phyloP scores from a whole-genome alignment of 2,888 invertebrate species.

The Eristalinus aeneus region DNA sequence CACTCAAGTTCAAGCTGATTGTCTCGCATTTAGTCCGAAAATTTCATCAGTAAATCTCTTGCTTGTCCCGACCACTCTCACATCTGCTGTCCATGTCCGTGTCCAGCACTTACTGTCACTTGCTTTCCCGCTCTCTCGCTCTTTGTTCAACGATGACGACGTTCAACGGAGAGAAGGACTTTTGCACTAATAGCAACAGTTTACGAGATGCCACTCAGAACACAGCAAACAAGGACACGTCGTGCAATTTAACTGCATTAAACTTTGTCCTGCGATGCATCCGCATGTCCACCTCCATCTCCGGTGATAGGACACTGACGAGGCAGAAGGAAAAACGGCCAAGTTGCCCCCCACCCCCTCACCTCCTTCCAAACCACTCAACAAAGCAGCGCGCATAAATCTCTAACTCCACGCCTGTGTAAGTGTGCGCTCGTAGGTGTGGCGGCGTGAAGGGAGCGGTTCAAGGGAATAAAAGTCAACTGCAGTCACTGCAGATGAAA shows the following conservation, averaged over 20 bases:
- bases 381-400: conserved; percentile 41
- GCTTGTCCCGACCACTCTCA: background rate
- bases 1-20: background rate
- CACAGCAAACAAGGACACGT: conserved; percentile 52
- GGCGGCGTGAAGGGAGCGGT: background rate
- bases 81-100: background rate
- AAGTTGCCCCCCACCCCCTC: background rate
- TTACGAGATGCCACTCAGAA: conserved; percentile 56
- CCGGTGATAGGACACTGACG: conserved; percentile 41
- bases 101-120: background rate
- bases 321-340: background rate
- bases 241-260: conserved; percentile 61
- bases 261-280: conserved; percentile 61
- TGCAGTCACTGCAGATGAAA: conserved; percentile 60
- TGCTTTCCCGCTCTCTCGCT: no score
- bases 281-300: conserved; percentile 60
- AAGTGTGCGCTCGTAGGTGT: conserved; percentile 31
- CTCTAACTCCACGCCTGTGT: conserved; percentile 13
- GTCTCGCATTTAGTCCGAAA: background rate
- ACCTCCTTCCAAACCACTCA: background rate
- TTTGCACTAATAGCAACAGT: conserved; percentile 43
- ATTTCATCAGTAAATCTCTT: background rate
- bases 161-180: background rate
- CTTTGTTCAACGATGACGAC: background rate
- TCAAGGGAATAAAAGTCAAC: conserved; percentile 64